A percentile compares a stretch with the other conserved stretches of the same genome.
Evolutionary conservation across 2,797 vertebrate species (phyloP).

Genomic region (Rhabdophis nuchalis): DNA sequence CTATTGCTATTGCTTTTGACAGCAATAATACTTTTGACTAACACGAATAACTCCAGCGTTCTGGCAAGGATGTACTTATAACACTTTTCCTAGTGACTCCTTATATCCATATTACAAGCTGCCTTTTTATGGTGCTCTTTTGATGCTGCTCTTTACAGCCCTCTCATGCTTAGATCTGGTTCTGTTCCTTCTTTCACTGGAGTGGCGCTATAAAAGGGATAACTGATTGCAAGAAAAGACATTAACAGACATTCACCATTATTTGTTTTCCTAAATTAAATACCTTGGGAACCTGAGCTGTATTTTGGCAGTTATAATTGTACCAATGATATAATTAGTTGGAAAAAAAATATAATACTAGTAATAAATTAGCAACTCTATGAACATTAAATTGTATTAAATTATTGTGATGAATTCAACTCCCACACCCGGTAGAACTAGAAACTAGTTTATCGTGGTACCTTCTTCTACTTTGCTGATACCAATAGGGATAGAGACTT

Average conservation of each 20-base stretch:
- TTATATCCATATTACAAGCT: not conserved
- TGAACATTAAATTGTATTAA: not conserved
- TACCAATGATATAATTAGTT: not conserved
- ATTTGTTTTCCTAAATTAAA: not conserved
- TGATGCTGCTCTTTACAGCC: not conserved
- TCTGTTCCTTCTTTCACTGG: not conserved
- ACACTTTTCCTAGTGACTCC: not conserved
- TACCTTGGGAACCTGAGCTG: not conserved
- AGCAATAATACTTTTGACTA: not conserved
- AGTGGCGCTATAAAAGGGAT: not conserved
- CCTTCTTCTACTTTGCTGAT: not conserved
- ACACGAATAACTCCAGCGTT: not conserved
- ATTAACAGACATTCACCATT: not conserved
- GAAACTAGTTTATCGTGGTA: not conserved
- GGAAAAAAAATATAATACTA: not conserved
- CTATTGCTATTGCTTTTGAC: not conserved
- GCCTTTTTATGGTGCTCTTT: not conserved
- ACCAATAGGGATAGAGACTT: not conserved
- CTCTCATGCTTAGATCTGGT: not conserved
- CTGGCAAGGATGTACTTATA: not conserved
- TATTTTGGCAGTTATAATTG: not conserved
- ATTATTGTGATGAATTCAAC: not conserved
- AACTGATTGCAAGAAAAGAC: not conserved
- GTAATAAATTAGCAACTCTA: not conserved
- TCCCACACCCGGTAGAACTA: not conserved